Evolutionary conservation across 1,140 invertebrate species (phyloP).

Genomic region (Chironomus tepperi): DNA sequence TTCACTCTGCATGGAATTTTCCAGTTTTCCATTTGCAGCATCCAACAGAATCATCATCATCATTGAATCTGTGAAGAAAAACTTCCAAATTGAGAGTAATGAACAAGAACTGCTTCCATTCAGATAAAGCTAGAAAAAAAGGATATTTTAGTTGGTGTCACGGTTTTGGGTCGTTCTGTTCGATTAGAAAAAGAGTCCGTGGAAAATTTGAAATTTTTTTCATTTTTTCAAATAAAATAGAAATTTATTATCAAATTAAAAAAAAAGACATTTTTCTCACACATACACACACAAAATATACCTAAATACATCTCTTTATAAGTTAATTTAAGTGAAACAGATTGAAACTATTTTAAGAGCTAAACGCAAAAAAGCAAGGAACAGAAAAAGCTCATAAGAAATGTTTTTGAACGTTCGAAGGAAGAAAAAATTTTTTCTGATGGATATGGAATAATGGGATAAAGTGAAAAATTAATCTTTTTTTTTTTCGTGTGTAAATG

Average conservation of each 20-base stretch:
- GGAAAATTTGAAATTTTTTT: slow-evolving; percentile 22
- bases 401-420: slow-evolving; percentile 12
- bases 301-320: not conserved
- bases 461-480: not conserved
- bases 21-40: not conserved
- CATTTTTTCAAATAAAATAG: not conserved
- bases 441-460: not conserved
- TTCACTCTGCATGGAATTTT: too few relatives aligned
- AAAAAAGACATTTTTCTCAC: slow-evolving; percentile 5
- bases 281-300: not conserved
- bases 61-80: not conserved
- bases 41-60: not conserved
- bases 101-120: not conserved
- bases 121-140: not conserved
- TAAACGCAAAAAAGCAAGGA: not conserved
- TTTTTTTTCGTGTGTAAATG: not conserved
- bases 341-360: not conserved
- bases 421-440: not conserved
- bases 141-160: slow-evolving; percentile 20
- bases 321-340: not conserved
- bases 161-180: slow-evolving; percentile 22
- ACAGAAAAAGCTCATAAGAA: not conserved
- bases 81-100: not conserved
- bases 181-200: slow-evolving; percentile 21
- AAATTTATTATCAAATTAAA: not conserved